Conservation (phyloP, 2,113 vertebrate genomes). For the Balaenoptera acutorostrata region DNA sequence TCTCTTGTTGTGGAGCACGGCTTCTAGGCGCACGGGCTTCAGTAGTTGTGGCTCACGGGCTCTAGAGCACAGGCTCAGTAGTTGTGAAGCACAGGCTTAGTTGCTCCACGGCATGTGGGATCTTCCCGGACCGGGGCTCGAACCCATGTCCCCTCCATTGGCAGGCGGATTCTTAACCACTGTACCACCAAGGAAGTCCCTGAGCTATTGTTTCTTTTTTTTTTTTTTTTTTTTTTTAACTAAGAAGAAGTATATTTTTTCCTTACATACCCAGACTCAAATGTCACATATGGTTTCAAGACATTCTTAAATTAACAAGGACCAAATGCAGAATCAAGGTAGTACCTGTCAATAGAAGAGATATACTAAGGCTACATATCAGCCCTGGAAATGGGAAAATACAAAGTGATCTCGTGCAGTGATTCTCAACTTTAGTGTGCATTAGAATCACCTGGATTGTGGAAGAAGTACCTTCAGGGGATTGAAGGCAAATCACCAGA, state of each 20-base stretch:
- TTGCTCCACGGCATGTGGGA: too few relatives aligned
- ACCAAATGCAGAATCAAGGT: conserved; percentile 48
- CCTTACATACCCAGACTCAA: conserved; percentile 55
- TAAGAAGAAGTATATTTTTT: conserved; percentile 78
- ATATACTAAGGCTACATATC: conserved; percentile 51
- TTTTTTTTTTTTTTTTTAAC: too few relatives aligned
- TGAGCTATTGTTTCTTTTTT: not conserved
- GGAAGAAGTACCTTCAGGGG: not conserved
- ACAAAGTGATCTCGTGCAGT: conserved; percentile 49
- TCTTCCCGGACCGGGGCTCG: too few relatives aligned
- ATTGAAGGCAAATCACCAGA: not conserved
- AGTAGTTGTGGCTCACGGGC: too few relatives aligned
- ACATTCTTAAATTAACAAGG: conserved; percentile 63
- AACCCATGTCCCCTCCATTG: too few relatives aligned
- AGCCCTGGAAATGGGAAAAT: conserved; percentile 45
- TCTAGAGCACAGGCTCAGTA: too few relatives aligned
- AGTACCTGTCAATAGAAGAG: conserved; percentile 45
- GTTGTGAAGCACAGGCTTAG: too few relatives aligned
- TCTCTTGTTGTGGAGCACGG: too few relatives aligned
- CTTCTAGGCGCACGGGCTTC: too few relatives aligned
- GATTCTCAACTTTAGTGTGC: not conserved
- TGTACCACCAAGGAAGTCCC: too few relatives aligned
- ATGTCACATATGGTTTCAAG: conserved; percentile 63
- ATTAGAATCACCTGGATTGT: not conserved
- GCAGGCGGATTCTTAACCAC: too few relatives aligned